These are phyloP conservation scores for Chaenodraco wilsoni DNA, from an alignment of 2,797 vertebrate species.

Conservation along the genomic window DNA sequence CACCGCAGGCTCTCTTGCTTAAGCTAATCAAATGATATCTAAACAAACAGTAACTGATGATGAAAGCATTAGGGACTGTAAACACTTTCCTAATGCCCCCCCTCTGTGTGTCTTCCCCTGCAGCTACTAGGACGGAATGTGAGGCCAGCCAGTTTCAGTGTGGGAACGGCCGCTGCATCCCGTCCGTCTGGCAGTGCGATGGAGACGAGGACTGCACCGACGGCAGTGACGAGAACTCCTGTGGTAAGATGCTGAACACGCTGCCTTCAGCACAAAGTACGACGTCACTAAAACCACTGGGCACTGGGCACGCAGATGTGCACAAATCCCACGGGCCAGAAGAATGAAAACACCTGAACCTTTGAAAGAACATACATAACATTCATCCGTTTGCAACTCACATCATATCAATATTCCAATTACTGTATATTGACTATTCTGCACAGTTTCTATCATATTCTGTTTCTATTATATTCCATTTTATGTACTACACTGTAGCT, in stretches of 20 bases:
- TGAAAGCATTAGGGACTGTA: not conserved
- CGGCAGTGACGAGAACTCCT: constrained; percentile 92
- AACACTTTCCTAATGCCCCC: not conserved
- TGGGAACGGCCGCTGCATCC: constrained; percentile 95
- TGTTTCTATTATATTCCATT: too few species aligned
- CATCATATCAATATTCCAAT: too few species aligned
- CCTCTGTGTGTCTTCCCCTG: constrained; percentile 14
- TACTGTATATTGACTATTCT: too few species aligned
- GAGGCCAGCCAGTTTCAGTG: constrained; percentile 94
- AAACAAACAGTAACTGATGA: constrained; percentile 2
- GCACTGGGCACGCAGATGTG: too few species aligned
- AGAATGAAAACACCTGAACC: too few species aligned
- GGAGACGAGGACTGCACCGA: constrained; percentile 95
- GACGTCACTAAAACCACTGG: not conserved
- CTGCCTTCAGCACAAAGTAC: not conserved
- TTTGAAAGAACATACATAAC: too few species aligned
- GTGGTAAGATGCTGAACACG: constrained; percentile 85
- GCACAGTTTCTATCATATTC: too few species aligned
- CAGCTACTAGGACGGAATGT: constrained; percentile 89
- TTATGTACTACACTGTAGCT: too few species aligned
- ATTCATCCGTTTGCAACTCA: too few species aligned
- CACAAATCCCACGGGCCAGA: not conserved
- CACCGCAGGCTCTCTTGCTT: not conserved
- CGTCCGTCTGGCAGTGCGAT: constrained; percentile 94
- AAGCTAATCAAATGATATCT: not conserved